These are phyloP conservation scores for Caenorhabditis sp. DNA, from an alignment of 2,888 invertebrate genomes.

Conservation along the genomic window DNA sequence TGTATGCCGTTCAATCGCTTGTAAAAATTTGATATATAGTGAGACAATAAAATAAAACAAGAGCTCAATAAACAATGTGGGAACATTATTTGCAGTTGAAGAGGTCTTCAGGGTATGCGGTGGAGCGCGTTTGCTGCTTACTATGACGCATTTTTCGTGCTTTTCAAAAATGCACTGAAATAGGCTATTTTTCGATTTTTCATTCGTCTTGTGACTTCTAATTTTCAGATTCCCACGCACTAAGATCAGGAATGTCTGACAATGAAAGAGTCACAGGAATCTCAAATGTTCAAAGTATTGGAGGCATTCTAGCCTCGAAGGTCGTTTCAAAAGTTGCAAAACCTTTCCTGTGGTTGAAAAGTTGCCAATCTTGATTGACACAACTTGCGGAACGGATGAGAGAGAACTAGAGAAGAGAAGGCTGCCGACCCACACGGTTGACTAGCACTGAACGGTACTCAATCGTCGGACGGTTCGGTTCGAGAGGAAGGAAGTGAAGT, in stretches of 20 bases:
- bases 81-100: too few relatives aligned
- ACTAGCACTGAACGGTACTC: slow-evolving; percentile 52
- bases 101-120: too few relatives aligned
- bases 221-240: too few relatives aligned
- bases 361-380: slow-evolving; percentile 57
- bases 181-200: too few relatives aligned
- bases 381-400: slow-evolving; percentile 26
- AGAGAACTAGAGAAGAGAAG: neutral
- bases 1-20: slow-evolving; percentile 33
- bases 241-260: too few relatives aligned
- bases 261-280: neutral
- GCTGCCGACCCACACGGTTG: neutral
- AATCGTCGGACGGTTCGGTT: neutral
- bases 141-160: too few relatives aligned
- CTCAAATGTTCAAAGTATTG: too few relatives aligned
- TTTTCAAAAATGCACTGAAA: too few relatives aligned
- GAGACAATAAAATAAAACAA: slow-evolving; percentile 28
- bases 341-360: slow-evolving; percentile 30
- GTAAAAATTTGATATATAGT: slow-evolving; percentile 23
- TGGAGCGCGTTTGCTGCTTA: too few relatives aligned
- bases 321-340: slow-evolving; percentile 20
- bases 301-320: slow-evolving; percentile 6
- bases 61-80: slow-evolving; percentile 21
- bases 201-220: neutral
- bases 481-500: too few relatives aligned